Conservation (phyloP, 1,140 invertebrate genomes). For the Mactra quadrangularis region DNA sequence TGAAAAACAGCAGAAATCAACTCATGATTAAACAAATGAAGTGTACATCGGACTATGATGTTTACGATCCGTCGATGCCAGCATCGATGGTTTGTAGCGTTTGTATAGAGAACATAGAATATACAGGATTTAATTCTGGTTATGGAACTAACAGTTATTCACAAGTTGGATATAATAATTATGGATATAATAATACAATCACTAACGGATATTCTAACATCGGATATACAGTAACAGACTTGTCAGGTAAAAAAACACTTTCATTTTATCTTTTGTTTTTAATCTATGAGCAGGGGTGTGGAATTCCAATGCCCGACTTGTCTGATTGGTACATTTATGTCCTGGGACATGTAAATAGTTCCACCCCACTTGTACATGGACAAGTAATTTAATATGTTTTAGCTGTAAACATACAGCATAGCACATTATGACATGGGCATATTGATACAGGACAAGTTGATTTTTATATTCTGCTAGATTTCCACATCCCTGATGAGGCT, state of each 20-base stretch:
- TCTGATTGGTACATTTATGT: too few relatives aligned
- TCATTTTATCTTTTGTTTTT: not conserved
- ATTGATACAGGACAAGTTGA: too few relatives aligned
- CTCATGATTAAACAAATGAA: constrained; percentile 47
- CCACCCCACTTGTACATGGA: too few relatives aligned
- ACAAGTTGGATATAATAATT: constrained; percentile 33
- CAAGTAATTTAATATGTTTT: too few relatives aligned
- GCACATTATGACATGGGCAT: not conserved
- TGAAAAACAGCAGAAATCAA: too few relatives aligned
- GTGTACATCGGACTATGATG: constrained; percentile 47
- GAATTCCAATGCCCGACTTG: too few relatives aligned
- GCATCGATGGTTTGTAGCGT: constrained; percentile 66
- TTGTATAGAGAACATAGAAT: constrained; percentile 73
- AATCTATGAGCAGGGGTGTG: too few relatives aligned
- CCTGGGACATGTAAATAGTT: too few relatives aligned
- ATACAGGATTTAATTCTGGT: constrained; percentile 66
- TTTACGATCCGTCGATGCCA: constrained; percentile 14
- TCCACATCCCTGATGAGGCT: too few relatives aligned
- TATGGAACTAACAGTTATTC: constrained; percentile 44
- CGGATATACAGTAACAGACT: constrained; percentile 36
- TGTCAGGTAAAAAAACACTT: constrained; percentile 55
- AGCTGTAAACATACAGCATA: not conserved
- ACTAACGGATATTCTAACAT: constrained; percentile 51
- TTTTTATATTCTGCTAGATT: too few relatives aligned
- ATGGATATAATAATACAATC: constrained; percentile 43